phyloP scores from a whole-genome alignment of 2,797 vertebrate genomes.

The Thamnophis elegans region DNA sequence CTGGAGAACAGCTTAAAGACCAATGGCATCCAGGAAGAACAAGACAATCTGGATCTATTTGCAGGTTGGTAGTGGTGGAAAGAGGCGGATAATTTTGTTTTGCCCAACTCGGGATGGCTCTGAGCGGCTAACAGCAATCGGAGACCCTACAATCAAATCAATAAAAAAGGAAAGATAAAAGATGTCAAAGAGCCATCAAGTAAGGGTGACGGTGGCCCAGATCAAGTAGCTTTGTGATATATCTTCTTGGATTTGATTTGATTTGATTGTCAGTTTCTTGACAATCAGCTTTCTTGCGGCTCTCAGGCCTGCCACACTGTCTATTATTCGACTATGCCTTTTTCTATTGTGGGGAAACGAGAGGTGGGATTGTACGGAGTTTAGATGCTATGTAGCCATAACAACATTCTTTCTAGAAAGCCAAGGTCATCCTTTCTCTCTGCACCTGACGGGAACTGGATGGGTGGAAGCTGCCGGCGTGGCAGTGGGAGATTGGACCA shows the following conservation, averaged over 20 bases:
- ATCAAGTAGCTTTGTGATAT: background rate
- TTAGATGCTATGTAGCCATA: too few species aligned
- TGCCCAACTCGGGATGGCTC: background rate
- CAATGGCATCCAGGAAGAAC: constrained; percentile 84
- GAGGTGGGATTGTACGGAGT: too few species aligned
- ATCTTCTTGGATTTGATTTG: background rate
- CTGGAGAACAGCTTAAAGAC: constrained; percentile 68
- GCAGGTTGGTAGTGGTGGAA: constrained; percentile 73
- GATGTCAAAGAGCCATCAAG: background rate
- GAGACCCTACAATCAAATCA: background rate
- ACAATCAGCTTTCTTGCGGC: too few species aligned
- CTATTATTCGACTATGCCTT: too few species aligned
- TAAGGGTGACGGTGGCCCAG: background rate
- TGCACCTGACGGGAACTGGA: too few species aligned
- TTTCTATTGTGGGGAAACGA: too few species aligned
- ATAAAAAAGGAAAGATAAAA: background rate
- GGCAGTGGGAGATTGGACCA: too few species aligned
- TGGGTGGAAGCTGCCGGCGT: too few species aligned
- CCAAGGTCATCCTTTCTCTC: too few species aligned
- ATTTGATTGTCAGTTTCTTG: background rate
- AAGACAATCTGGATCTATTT: constrained; percentile 86
- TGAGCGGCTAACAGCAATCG: background rate
- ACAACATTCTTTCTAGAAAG: too few species aligned
- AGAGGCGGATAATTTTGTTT: background rate
- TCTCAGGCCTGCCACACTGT: too few species aligned